phyloP scores from a whole-genome alignment of 2,888 invertebrate genomes.

The Pilophorus perplexus region DNA sequence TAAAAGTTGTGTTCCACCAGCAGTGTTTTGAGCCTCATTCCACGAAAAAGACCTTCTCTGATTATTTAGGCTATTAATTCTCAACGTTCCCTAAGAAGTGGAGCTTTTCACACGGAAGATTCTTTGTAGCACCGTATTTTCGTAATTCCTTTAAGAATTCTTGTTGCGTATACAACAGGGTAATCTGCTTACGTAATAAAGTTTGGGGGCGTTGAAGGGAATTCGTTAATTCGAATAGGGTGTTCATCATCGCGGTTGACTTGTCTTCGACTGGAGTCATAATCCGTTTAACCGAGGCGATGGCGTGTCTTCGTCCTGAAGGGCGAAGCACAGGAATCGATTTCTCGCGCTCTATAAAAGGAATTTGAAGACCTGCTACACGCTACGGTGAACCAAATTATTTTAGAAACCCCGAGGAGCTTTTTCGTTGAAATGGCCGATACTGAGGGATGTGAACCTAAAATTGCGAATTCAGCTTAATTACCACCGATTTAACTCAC shows the following conservation, averaged over 20 bases:
- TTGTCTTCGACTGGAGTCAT: background rate
- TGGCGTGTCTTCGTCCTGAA: too few relatives aligned
- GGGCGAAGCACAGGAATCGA: too few relatives aligned
- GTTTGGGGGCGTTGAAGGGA: background rate
- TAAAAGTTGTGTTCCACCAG: constrained; percentile 16
- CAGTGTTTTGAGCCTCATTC: constrained; percentile 19
- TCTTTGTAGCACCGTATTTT: constrained; percentile 4
- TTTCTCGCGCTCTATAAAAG: too few relatives aligned
- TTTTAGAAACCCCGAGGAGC: too few relatives aligned
- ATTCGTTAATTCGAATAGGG: background rate
- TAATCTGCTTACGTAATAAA: constrained; percentile 10
- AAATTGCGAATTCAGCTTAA: too few relatives aligned
- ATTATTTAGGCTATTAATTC: constrained; percentile 19
- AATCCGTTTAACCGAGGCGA: constrained; percentile 9
- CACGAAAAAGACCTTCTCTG: background rate
- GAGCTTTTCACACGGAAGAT: background rate
- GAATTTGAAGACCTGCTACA: too few relatives aligned
- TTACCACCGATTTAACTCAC: too few relatives aligned
- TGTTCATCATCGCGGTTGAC: constrained; percentile 3
- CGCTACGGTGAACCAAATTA: too few relatives aligned
- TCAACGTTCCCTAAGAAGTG: constrained; percentile 18
- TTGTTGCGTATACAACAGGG: constrained; percentile 25
- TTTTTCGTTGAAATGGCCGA: too few relatives aligned
- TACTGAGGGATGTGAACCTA: too few relatives aligned
- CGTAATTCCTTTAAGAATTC: constrained; percentile 10